Evolutionary conservation across 2,888 invertebrate species (phyloP), one percentile per base, ranked within the genome.

Genomic region (Cryptus armator): DNA sequence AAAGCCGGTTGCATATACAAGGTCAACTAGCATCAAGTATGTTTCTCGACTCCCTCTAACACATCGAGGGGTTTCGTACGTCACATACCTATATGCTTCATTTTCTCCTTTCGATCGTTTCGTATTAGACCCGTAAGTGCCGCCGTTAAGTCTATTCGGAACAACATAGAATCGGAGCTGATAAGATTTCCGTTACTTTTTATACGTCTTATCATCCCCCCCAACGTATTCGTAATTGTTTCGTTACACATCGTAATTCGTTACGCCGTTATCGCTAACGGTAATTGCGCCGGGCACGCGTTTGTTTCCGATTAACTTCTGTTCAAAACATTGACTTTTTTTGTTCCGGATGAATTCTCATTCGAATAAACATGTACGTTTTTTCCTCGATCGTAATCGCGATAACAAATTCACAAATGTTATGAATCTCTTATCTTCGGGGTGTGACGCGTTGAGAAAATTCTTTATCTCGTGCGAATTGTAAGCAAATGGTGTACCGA

Each of bases 1-100:
- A 24, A 14, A 14, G 70, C n/a, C 62, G 76, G 66, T 82, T 82
- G 64, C 32, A 76, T 56, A 64, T 62, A n/a, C 51, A 64, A 71
- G 62, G 64, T 43, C 43, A 19, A 29, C 43, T 16, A 43, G 71
- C 51, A 64, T 71, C 68, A 51, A 75, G 14, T 16, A n/a, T 51
- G 56, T 64, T 82, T 56, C 51, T 32, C 51, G 16, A 29, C 43
- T 76, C 56, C 29, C 29, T 62, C 77, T 77, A 29, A 37, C 46
- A 19, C 56, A 9, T 19, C 56, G 19, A 43, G 71, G 37, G 51
- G 37, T 66, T 66, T 66, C 51, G n/a, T 44, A 16, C 43, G 29
- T 24, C 37, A 14, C 46, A 16, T 12, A n/a, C 48, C 24, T 68
- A 43, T 44, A 48, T 29, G 44, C 9, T 24, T 43, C 12, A 43